Percentiles rank a stretch among this genome's conserved stretches.
Evolutionary conservation across 2,113 vertebrate species (phyloP).

Genomic region (Vanacampus margaritifer): DNA sequence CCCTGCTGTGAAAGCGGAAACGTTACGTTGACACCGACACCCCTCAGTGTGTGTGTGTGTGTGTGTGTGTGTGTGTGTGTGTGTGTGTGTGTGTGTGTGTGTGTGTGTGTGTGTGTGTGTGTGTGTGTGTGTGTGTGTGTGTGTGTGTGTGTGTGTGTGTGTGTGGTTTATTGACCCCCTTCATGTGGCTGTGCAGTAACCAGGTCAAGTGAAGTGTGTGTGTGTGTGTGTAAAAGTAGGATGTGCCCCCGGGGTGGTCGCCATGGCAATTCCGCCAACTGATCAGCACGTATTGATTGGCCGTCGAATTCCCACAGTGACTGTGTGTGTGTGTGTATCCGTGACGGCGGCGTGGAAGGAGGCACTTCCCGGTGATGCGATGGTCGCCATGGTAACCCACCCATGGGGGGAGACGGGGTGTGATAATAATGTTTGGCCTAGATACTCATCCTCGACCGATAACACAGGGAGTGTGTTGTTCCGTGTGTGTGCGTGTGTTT

Average conservation of each 20-base stretch:
- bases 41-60: neutral
- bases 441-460: conserved; percentile 60
- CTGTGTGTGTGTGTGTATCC: conserved; percentile 11
- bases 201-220: conserved; percentile 38
- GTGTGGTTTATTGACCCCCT: conserved; percentile 15
- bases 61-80: conserved; percentile 5
- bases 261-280: conserved; percentile 43
- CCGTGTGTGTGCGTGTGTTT: conserved; percentile 39
- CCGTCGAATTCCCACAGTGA: conserved; percentile 36
- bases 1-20: conserved; percentile 30
- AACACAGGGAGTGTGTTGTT: conserved; percentile 28
- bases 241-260: conserved; percentile 35
- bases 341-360: conserved; percentile 33
- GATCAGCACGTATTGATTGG: conserved; percentile 59
- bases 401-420: conserved; percentile 38
- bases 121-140: no score
- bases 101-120: no score
- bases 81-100: no score
- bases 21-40: conserved; percentile 32
- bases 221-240: conserved; percentile 12
- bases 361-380: conserved; percentile 49
- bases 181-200: conserved; percentile 18
- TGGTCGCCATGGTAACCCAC: conserved; percentile 71
- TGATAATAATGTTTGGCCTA: conserved; percentile 68
- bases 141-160: no score